Percentiles rank a stretch among this genome's conserved stretches.
Conservation (phyloP, 2,797 vertebrate species). For the Clarias platycephalus region DNA sequence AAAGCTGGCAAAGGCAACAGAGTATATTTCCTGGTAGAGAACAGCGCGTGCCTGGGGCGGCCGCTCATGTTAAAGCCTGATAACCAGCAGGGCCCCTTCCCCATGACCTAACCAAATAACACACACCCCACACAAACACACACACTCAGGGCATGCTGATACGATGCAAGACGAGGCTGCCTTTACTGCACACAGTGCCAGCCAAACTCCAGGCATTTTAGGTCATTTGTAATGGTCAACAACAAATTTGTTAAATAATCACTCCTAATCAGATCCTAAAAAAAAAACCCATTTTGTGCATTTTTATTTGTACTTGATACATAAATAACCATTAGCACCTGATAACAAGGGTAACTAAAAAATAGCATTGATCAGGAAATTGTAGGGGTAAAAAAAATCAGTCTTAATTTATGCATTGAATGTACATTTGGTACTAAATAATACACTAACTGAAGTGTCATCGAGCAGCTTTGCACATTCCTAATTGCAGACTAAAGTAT, state of each 20-base stretch:
- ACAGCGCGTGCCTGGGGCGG: slow-evolving; percentile 60
- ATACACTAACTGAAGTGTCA: neutral
- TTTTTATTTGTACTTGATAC: neutral
- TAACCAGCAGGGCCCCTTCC: slow-evolving; percentile 65
- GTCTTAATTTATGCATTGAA: neutral
- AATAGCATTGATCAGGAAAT: neutral
- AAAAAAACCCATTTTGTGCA: neutral
- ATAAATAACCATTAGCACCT: neutral
- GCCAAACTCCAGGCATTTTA: neutral
- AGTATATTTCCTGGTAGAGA: slow-evolving; percentile 40
- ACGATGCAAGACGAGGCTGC: slow-evolving; percentile 9
- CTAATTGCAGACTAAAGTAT: neutral
- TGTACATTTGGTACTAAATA: neutral
- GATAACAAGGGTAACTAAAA: neutral
- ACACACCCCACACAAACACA: slow-evolving; percentile 19
- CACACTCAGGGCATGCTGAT: slow-evolving; percentile 19
- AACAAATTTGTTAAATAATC: neutral
- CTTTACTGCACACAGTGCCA: neutral
- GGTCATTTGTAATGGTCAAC: neutral
- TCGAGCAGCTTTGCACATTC: neutral
- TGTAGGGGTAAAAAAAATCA: neutral
- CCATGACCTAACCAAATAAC: slow-evolving; percentile 32
- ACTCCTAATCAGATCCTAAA: neutral
- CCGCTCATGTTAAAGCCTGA: slow-evolving; percentile 68
- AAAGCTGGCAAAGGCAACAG: slow-evolving; percentile 34